Conservation (phyloP, 2,888 invertebrate species). For the Nomada hirtipes region DNA sequence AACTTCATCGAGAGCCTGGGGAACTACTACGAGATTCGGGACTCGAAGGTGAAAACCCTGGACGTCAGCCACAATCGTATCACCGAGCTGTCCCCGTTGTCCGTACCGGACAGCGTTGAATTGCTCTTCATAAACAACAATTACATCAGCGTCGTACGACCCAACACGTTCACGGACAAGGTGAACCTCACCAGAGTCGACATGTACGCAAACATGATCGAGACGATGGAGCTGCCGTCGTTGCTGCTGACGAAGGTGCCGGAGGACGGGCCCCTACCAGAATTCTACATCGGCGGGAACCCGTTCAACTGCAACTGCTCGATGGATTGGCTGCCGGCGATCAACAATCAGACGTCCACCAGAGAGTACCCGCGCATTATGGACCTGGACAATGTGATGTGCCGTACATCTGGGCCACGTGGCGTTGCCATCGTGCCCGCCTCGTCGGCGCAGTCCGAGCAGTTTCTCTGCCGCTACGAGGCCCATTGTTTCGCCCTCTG, state of each 20-base stretch:
- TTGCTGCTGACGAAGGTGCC: conserved; percentile 91
- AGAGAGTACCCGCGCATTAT: conserved; percentile 94
- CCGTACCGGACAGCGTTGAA: conserved; percentile 95
- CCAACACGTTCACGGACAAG: conserved; percentile 95
- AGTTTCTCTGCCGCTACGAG: conserved; percentile 96
- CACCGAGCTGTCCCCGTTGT: conserved; percentile 92
- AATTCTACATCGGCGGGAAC: conserved; percentile 96
- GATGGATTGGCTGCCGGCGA: conserved; percentile 97
- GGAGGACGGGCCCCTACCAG: conserved; percentile 90
- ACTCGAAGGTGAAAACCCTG: conserved; percentile 89
- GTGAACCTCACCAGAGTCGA: conserved; percentile 94
- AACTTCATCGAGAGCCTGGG: conserved; percentile 95
- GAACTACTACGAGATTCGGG: conserved; percentile 93
- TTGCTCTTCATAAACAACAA: conserved; percentile 95
- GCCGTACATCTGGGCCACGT: conserved; percentile 93
- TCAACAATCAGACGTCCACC: conserved; percentile 93
- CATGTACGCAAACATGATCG: conserved; percentile 94
- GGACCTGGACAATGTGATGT: conserved; percentile 95
- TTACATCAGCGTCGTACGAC: conserved; percentile 91
- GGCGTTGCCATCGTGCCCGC: conserved; percentile 92
- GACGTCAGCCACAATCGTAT: conserved; percentile 96
- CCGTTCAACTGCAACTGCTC: conserved; percentile 97
- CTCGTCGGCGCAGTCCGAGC: conserved; percentile 91
- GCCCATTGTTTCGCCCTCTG: conserved; percentile 97
- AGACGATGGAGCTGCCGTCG: conserved; percentile 92